Evolutionary conservation across 2,113 vertebrate species (phyloP).

Genomic region (Ptyas mucosa): DNA sequence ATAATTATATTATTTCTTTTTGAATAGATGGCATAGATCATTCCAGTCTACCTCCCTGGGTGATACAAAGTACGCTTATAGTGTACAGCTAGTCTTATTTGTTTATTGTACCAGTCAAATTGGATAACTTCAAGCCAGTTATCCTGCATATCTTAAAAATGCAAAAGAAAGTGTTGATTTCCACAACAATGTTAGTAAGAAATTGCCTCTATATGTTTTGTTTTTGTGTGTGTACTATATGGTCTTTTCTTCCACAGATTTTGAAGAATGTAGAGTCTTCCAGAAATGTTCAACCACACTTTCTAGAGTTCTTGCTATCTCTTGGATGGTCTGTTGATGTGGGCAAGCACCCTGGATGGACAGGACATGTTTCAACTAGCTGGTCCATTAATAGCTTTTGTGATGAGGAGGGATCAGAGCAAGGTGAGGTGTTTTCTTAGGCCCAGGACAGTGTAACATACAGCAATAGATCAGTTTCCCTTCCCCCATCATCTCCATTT

Average conservation of each 20-base stretch:
- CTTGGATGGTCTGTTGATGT: conserved; percentile 94
- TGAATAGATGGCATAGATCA: background rate
- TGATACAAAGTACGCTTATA: background rate
- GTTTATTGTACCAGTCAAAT: background rate
- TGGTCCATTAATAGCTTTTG: conserved; percentile 87
- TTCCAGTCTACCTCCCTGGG: too few species aligned
- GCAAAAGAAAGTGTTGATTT: background rate
- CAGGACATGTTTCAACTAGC: conserved; percentile 89
- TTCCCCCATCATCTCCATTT: background rate
- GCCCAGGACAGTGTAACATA: background rate
- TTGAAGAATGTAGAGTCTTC: conserved; percentile 91
- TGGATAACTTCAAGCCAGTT: background rate
- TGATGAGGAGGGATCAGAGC: conserved; percentile 74
- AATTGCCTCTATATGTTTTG: background rate
- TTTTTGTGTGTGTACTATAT: background rate
- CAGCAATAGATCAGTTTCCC: background rate
- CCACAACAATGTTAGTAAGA: background rate
- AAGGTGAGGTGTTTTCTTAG: conserved; percentile 66
- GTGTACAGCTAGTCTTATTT: background rate
- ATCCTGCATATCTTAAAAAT: background rate
- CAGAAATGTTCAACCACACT: conserved; percentile 87
- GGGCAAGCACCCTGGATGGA: conserved; percentile 91
- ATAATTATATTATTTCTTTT: background rate
- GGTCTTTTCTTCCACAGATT: conserved; percentile 70
- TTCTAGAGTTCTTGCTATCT: conserved; percentile 91